These are phyloP conservation scores for Anodontia alba DNA, from an alignment of 2,888 invertebrate species.

Conservation along the genomic window DNA sequence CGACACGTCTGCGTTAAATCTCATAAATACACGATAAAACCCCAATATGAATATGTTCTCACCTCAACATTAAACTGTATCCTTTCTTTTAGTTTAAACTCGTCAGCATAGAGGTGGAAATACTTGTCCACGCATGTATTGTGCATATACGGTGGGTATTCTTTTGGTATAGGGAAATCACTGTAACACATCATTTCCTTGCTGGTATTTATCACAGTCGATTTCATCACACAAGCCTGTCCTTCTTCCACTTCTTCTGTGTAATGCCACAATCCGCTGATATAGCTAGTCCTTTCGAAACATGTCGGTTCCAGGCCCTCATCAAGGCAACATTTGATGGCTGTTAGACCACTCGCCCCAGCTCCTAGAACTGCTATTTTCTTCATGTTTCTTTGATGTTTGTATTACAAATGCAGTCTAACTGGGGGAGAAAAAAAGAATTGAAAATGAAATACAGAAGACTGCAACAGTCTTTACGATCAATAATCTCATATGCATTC, in stretches of 20 bases:
- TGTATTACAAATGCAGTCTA: too few relatives aligned
- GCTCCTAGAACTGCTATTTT: conserved; percentile 76
- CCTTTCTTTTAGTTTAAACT: conserved; percentile 77
- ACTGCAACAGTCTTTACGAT: too few relatives aligned
- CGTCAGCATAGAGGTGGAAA: conserved; percentile 81
- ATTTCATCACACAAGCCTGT: conserved; percentile 80
- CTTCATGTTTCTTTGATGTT: conserved; percentile 33
- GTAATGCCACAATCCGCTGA: conserved; percentile 83
- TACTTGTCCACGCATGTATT: conserved; percentile 81
- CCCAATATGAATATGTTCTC: not conserved
- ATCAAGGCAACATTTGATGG: conserved; percentile 81
- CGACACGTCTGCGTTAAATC: too few relatives aligned
- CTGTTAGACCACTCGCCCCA: conserved; percentile 78
- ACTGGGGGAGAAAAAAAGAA: too few relatives aligned
- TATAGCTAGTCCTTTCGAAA: conserved; percentile 77
- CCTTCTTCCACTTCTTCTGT: conserved; percentile 68
- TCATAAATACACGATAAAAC: too few relatives aligned
- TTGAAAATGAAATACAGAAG: too few relatives aligned
- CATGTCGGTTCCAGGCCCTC: conserved; percentile 79
- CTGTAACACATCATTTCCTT: conserved; percentile 84
- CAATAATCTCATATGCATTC: too few relatives aligned
- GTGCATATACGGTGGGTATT: conserved; percentile 84
- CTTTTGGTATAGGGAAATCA: conserved; percentile 83
- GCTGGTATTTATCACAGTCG: conserved; percentile 82
- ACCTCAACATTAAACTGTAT: conserved; percentile 80